Evolutionary conservation across 2,888 invertebrate species (phyloP).

Genomic region (Meiosimyza platycephala): DNA sequence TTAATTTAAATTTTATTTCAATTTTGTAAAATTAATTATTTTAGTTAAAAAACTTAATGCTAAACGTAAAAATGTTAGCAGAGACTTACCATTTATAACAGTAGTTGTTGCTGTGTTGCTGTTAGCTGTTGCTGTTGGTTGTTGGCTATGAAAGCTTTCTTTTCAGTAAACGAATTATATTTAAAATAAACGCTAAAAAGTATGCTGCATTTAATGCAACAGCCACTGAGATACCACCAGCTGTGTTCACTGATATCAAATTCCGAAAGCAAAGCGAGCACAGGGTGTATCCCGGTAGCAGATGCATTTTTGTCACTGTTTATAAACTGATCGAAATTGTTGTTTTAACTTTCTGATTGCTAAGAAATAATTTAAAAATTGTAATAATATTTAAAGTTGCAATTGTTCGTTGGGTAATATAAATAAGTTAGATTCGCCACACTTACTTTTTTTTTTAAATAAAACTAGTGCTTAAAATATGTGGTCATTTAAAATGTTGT

Average conservation of each 20-base stretch:
- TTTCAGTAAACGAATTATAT: too few species aligned
- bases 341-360: neutral
- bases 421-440: too few species aligned
- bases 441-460: too few species aligned
- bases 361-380: too few species aligned
- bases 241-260: constrained; percentile 87
- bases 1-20: neutral
- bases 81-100: neutral
- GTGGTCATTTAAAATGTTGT: too few species aligned
- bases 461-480: too few species aligned
- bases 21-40: neutral
- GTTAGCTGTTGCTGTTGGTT: constrained; percentile 22
- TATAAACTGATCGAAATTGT: neutral
- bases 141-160: constrained; percentile 21
- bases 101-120: neutral
- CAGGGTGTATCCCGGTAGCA: constrained; percentile 97
- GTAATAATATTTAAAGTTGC: too few species aligned
- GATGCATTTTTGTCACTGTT: constrained; percentile 59
- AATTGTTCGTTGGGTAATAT: too few species aligned
- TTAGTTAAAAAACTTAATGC: constrained; percentile 15
- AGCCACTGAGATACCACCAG: constrained; percentile 98
- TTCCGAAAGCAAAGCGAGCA: constrained; percentile 83
- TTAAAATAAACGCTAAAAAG: too few species aligned
- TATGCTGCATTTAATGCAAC: constrained; percentile 58
- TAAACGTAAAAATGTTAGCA: neutral